Base-by-base conservation (phyloP, 35 echinoderm and acorn worm genomes). In the Strongylocentrotus purpuratus region DNA sequence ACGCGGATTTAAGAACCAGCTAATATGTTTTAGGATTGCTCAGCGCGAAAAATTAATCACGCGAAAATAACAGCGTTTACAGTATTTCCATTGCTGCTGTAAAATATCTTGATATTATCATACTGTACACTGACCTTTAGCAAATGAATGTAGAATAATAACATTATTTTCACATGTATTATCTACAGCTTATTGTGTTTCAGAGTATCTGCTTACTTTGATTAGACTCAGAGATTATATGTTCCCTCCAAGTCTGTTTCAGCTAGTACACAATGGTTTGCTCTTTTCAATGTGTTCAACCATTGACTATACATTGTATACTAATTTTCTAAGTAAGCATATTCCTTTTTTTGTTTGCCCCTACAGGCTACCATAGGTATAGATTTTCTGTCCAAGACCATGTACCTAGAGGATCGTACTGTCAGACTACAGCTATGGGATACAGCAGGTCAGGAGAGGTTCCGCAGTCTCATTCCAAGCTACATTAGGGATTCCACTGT, bases 361-460 rank as follows among this genome's bases (percentile, higher is more conserved):
- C 33, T 89, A 31, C 94, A 99, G 98, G 98, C 98, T 91, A 99
- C 98, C 33, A 99, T 99, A 94, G 98, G 98, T 95, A 99, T 99
- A 98, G 98, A 99, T 85, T 99, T 99, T 86, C 95, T 99, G 94
- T 99, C 98, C 33, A 99, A 99, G 98, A 99, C 98, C 6, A 99
- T 99, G 98, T 99, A 99, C 96, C 97, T 99, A 25, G 98, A 99
- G 97, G 98, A 99, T 94, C 95, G 98, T 86, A 99, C 98, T 25
- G 98, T 99, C 41, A 94, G 98, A 95, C 97, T 99, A 70, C 98
- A 99, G 91, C 94, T 99, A 25, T 99, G 98, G 98, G 98, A 99
- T 95, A 99, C 98, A 31, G 98, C 98, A 9, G 98, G 98, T 9
- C 98, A 99, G 94, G 98, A 99, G 52, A n/a, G 98, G 33, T 99